Percentiles rank a stretch among this genome's conserved stretches.
Evolutionary conservation across 1,140 invertebrate species (phyloP).

Genomic region (Antheraea mylitta): DNA sequence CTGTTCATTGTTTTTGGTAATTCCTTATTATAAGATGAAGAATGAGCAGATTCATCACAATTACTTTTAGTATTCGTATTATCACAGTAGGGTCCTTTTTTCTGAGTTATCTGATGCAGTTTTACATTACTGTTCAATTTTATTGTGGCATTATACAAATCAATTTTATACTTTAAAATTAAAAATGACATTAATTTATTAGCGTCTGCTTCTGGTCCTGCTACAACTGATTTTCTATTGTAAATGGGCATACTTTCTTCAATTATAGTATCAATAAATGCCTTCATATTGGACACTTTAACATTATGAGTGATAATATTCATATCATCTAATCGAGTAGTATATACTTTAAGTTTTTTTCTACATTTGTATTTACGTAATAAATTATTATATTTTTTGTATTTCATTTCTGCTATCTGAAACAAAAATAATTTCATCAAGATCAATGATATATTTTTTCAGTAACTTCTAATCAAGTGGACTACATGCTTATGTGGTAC

Average conservation of each 20-base stretch:
- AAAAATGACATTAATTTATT: background rate
- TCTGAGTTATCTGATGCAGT: background rate
- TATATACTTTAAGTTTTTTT: constrained; percentile 27
- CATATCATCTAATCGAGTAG: constrained; percentile 41
- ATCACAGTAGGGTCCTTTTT: no score
- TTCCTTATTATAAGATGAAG: no score
- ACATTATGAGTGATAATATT: constrained; percentile 6
- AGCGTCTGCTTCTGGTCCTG: background rate
- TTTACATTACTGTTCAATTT: background rate
- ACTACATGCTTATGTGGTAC: no score
- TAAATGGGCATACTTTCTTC: background rate
- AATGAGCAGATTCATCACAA: no score
- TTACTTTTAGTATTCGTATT: no score
- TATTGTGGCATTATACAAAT: background rate
- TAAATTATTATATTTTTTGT: background rate
- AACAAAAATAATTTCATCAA: background rate
- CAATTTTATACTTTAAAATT: background rate
- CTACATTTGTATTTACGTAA: background rate
- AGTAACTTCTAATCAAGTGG: no score
- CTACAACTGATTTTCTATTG: background rate
- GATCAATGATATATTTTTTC: background rate
- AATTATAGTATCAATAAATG: background rate
- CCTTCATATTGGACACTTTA: background rate
- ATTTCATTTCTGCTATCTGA: background rate
- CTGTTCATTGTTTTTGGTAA: no score